Evolutionary conservation across 2,113 vertebrate genomes (phyloP).

Genomic region (Corythoichthys haematopterus): DNA sequence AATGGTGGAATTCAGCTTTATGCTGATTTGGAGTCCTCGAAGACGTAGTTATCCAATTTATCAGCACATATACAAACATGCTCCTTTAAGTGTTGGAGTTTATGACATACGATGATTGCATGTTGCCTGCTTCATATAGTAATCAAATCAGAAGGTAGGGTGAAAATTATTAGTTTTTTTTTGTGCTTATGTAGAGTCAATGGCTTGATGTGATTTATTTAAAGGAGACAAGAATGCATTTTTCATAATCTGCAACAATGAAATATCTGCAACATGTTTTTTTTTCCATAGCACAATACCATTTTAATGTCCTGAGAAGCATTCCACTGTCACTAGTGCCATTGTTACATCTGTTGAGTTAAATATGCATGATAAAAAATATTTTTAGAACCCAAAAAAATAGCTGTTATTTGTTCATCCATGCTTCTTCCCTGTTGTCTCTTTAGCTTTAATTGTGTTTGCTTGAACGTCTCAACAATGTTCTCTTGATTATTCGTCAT

Average conservation of each 20-base stretch:
- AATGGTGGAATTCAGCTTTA: constrained; percentile 27
- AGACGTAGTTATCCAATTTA: neutral
- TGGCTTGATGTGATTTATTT: neutral
- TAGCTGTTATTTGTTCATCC: neutral
- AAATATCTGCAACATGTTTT: neutral
- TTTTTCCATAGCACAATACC: neutral
- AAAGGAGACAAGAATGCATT: neutral
- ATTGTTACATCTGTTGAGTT: neutral
- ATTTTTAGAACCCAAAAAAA: neutral
- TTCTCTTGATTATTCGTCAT: constrained; percentile 29
- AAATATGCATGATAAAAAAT: neutral
- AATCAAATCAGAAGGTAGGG: neutral
- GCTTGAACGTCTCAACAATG: constrained; percentile 1
- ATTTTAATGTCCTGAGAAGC: too few species aligned
- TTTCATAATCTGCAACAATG: neutral
- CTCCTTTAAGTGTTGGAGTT: neutral
- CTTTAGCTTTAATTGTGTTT: constrained; percentile 9
- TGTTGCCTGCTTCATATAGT: neutral
- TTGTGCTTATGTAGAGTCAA: neutral
- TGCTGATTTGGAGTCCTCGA: neutral
- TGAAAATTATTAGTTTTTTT: neutral
- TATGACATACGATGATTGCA: neutral
- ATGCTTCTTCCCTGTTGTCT: constrained; percentile 3
- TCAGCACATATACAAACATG: neutral
- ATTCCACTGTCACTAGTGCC: neutral